These are phyloP conservation scores for Suricata suricatta DNA, from an alignment of 2,113 vertebrate species.

Conservation along the genomic window DNA sequence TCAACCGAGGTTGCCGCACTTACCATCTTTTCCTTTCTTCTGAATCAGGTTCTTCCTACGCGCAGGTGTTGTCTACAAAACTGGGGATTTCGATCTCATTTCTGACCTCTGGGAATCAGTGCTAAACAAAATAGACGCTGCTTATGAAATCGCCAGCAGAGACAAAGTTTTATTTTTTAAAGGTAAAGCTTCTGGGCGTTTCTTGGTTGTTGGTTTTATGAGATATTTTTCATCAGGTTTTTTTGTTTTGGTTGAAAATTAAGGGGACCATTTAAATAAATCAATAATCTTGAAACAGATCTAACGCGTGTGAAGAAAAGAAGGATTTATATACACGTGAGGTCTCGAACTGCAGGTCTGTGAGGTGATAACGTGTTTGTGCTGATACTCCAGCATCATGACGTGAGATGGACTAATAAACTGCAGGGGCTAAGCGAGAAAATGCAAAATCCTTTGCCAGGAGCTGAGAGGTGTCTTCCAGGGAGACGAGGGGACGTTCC, in stretches of 20 bases:
- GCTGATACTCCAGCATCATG: too few species aligned
- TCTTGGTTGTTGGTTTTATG: not conserved
- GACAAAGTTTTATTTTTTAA: slow-evolving; percentile 66
- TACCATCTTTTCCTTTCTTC: not conserved
- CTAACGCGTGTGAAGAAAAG: not conserved
- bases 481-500: not conserved
- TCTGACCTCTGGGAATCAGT: slow-evolving; percentile 79
- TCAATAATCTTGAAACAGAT: not conserved
- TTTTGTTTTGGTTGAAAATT: not conserved
- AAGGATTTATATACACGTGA: not conserved
- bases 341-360: not conserved
- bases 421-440: not conserved
- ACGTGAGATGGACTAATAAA: not conserved
- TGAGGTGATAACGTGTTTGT: fast-evolving
- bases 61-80: not conserved
- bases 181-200: slow-evolving; percentile 49
- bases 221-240: not conserved
- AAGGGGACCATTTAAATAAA: not conserved
- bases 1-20: not conserved
- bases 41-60: slow-evolving; percentile 72
- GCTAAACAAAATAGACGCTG: slow-evolving; percentile 84
- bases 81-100: slow-evolving; percentile 53
- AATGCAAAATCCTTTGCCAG: not conserved
- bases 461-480: not conserved
- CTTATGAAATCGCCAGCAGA: slow-evolving; percentile 71